Conservation (phyloP, 2,888 invertebrate species). For the Eilema depressum region DNA sequence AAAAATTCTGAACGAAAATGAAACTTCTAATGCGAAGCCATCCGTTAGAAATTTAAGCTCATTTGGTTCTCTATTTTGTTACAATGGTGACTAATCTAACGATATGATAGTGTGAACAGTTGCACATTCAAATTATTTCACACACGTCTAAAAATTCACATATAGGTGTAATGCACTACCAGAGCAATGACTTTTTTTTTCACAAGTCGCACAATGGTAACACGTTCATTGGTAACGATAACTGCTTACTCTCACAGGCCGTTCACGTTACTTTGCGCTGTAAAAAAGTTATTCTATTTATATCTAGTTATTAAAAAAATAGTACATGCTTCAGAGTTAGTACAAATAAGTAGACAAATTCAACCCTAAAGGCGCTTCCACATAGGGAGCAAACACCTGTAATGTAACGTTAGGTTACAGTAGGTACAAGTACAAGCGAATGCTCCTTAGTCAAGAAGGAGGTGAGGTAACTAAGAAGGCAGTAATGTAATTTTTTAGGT, state of each 20-base stretch:
- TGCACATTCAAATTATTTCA: not conserved
- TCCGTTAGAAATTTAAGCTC: not conserved
- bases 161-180: not conserved
- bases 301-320: not conserved
- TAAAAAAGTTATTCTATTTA: not conserved
- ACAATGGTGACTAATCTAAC: not conserved
- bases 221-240: not conserved
- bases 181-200: not conserved
- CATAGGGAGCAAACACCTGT: not conserved
- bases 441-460: no score
- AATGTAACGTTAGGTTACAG: no score
- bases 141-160: not conserved
- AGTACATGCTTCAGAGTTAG: not conserved
- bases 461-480: no score
- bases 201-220: not conserved
- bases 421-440: no score
- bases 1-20: not conserved
- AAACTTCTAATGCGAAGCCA: not conserved
- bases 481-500: no score
- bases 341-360: not conserved
- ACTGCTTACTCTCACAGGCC: not conserved
- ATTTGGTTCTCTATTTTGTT: not conserved
- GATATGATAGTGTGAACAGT: not conserved
- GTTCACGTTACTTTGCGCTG: not conserved
- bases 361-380: not conserved